These are phyloP conservation scores for Trichacis sp. DNA, from an alignment of 2,888 invertebrate genomes.

Conservation along the genomic window DNA sequence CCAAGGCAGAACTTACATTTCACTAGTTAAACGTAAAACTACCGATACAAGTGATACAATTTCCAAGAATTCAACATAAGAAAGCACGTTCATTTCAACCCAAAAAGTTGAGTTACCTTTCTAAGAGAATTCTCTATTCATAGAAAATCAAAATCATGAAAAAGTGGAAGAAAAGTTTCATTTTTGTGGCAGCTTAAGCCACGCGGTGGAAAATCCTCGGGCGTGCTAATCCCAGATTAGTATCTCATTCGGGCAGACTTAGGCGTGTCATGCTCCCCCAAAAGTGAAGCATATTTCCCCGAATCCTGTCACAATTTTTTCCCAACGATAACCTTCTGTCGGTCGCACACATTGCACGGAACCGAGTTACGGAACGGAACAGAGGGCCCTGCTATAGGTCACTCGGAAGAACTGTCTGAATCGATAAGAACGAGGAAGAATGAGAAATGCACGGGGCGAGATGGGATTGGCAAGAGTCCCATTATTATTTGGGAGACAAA, in stretches of 20 bases:
- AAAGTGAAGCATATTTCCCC: slow-evolving; percentile 14
- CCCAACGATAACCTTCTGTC: slow-evolving; percentile 29
- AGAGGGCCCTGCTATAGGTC: slow-evolving; percentile 38
- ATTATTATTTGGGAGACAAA: neutral
- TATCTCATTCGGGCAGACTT: slow-evolving; percentile 10
- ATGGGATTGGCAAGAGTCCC: slow-evolving; percentile 20
- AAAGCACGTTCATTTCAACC: too few relatives aligned
- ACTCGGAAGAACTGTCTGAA: slow-evolving; percentile 43
- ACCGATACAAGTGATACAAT: too few relatives aligned
- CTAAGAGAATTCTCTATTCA: too few relatives aligned
- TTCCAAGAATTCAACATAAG: too few relatives aligned
- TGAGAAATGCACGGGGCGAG: slow-evolving; percentile 39
- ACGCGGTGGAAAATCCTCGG: too few relatives aligned
- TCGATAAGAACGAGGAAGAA: slow-evolving; percentile 42
- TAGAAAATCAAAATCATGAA: too few relatives aligned
- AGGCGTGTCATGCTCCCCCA: slow-evolving; percentile 12
- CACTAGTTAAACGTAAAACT: too few relatives aligned
- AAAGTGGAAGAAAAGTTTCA: too few relatives aligned
- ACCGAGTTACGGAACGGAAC: slow-evolving; percentile 24
- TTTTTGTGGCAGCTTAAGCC: too few relatives aligned
- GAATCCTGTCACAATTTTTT: slow-evolving; percentile 22
- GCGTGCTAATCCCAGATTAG: too few relatives aligned
- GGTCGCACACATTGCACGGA: slow-evolving; percentile 11
- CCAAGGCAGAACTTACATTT: too few relatives aligned
- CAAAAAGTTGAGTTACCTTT: too few relatives aligned